A percentile compares a stretch with the other conserved stretches of the same genome.
Conservation (phyloP, 2,113 vertebrate species). For the Aspidoscelis tigris region DNA sequence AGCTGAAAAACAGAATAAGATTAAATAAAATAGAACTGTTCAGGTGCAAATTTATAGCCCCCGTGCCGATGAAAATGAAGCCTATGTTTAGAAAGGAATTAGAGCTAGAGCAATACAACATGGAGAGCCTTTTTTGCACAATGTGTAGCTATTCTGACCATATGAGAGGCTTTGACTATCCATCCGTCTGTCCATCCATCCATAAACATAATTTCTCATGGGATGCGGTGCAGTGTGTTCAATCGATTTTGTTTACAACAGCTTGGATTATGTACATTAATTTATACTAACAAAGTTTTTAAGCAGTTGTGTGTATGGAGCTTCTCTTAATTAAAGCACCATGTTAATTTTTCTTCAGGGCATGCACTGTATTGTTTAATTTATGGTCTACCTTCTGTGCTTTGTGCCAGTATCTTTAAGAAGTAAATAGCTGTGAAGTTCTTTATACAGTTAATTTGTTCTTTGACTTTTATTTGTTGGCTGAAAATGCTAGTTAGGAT, state of each 20-base stretch:
- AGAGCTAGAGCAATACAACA: background rate
- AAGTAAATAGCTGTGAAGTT: conserved; percentile 2
- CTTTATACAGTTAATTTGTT: background rate
- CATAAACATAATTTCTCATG: too few species aligned
- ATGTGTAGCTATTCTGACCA: background rate
- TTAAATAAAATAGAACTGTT: too few species aligned
- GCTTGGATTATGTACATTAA: conserved; percentile 2
- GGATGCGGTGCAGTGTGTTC: background rate
- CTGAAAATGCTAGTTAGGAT: background rate
- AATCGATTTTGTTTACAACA: background rate
- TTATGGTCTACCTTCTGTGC: background rate
- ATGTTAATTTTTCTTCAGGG: background rate
- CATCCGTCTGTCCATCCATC: too few species aligned
- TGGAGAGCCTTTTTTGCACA: background rate
- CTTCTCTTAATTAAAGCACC: conserved; percentile 38
- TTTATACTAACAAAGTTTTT: background rate
- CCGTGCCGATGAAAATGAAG: too few species aligned
- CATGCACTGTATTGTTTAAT: conserved; percentile 1
- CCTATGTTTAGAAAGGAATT: background rate
- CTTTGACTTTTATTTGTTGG: conserved; percentile 5
- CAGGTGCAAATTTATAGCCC: too few species aligned
- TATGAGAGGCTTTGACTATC: background rate
- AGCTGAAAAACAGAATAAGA: too few species aligned
- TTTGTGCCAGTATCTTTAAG: background rate
- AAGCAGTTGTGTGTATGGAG: conserved; percentile 23